Evolutionary conservation across 2,797 vertebrate genomes (phyloP).

Genomic region (Masticophis lateralis): DNA sequence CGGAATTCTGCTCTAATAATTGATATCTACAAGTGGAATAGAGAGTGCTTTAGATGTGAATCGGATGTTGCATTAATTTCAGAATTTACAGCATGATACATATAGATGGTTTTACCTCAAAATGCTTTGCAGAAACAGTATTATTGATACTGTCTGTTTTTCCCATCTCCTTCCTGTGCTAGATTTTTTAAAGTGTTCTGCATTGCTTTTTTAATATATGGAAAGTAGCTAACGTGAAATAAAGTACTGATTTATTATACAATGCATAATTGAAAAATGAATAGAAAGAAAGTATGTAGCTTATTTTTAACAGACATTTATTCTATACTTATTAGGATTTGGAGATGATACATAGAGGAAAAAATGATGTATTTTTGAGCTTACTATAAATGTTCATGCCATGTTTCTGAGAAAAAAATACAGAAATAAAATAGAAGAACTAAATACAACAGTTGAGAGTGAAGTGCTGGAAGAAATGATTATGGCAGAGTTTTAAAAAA

Average conservation of each 20-base stretch:
- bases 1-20: neutral
- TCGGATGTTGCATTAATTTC: neutral
- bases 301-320: neutral
- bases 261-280: neutral
- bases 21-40: neutral
- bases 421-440: neutral
- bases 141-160: neutral
- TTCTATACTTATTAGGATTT: neutral
- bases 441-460: neutral
- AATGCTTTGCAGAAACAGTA: neutral
- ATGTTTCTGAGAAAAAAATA: neutral
- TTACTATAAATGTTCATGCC: neutral
- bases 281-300: neutral
- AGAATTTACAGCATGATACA: neutral
- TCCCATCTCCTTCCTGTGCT: neutral
- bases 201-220: neutral
- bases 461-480: neutral
- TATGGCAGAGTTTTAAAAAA: neutral
- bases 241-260: neutral
- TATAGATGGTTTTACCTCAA: neutral
- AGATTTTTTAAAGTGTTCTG: neutral
- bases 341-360: neutral
- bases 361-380: neutral
- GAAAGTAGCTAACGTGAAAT: neutral
- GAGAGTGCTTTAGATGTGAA: neutral